These are phyloP conservation scores for Ceyx margarethae DNA, from an alignment of 2,113 vertebrate genomes.

Conservation along the genomic window DNA sequence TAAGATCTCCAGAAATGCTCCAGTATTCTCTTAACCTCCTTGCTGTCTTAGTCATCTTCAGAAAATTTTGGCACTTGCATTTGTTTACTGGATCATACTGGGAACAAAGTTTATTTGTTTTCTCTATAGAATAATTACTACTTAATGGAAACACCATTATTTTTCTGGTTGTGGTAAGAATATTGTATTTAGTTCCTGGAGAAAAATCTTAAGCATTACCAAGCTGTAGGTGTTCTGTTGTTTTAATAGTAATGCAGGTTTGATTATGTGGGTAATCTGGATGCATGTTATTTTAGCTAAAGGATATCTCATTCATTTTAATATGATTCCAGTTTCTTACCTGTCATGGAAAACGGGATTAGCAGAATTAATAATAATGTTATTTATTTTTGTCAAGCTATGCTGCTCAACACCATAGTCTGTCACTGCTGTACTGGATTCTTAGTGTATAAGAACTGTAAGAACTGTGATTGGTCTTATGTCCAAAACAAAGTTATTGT, in stretches of 20 bases:
- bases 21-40: background rate
- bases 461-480: background rate
- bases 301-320: slow-evolving; percentile 28
- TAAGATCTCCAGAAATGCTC: background rate
- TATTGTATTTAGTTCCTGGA: background rate
- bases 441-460: background rate
- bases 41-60: background rate
- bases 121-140: background rate
- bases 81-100: background rate
- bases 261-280: slow-evolving; percentile 5
- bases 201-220: background rate
- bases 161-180: background rate
- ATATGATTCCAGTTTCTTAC: background rate
- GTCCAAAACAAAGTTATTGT: background rate
- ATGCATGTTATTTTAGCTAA: background rate
- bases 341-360: slow-evolving; percentile 14
- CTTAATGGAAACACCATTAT: background rate
- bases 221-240: background rate
- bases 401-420: background rate
- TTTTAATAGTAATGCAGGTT: background rate
- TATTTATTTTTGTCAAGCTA: background rate
- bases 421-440: background rate
- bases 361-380: background rate
- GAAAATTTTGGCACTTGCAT: background rate
- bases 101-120: background rate